A percentile compares a stretch with the other conserved stretches of the same genome.
These are phyloP conservation scores for Bursaphelenchus mucronatus DNA, from an alignment of 1,140 invertebrate species.

Conservation along the genomic window DNA sequence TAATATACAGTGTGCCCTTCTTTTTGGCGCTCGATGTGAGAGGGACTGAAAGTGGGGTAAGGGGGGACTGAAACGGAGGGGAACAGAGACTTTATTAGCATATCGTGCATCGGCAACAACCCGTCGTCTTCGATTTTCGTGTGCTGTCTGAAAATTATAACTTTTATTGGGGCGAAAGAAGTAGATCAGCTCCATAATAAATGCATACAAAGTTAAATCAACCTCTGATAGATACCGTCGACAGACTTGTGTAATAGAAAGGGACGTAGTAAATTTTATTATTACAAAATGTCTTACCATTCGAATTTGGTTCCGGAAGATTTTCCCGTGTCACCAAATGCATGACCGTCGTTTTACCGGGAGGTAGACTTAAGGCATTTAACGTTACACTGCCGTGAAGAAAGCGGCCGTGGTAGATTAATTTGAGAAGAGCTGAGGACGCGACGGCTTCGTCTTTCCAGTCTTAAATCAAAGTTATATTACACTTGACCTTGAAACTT, in stretches of 20 bases:
- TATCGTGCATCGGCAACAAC: slow-evolving; percentile 20
- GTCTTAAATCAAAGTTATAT: slow-evolving; percentile 67
- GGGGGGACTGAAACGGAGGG: too few relatives aligned
- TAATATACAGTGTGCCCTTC: too few relatives aligned
- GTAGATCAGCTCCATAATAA: background rate
- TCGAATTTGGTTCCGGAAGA: slow-evolving; percentile 94
- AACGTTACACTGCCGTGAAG: slow-evolving; percentile 95
- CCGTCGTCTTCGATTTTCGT: slow-evolving; percentile 12
- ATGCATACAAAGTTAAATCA: background rate
- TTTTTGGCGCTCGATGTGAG: too few relatives aligned
- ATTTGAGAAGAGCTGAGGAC: slow-evolving; percentile 89
- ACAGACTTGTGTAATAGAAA: too few relatives aligned
- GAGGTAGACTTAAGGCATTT: slow-evolving; percentile 83
- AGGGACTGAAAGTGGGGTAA: too few relatives aligned
- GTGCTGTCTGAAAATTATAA: slow-evolving; percentile 1
- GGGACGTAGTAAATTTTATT: too few relatives aligned
- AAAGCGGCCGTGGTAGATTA: slow-evolving; percentile 98
- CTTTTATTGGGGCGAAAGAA: background rate
- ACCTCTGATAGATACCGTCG: background rate
- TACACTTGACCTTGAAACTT: slow-evolving; percentile 63
- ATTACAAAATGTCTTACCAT: slow-evolving; percentile 69
- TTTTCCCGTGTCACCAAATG: slow-evolving; percentile 97
- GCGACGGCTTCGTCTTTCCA: slow-evolving; percentile 90
- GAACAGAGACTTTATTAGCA: slow-evolving; percentile 3
- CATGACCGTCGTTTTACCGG: slow-evolving; percentile 85